Conservation (phyloP, 1,140 invertebrate genomes). For the Elymnias hypermnestra region DNA sequence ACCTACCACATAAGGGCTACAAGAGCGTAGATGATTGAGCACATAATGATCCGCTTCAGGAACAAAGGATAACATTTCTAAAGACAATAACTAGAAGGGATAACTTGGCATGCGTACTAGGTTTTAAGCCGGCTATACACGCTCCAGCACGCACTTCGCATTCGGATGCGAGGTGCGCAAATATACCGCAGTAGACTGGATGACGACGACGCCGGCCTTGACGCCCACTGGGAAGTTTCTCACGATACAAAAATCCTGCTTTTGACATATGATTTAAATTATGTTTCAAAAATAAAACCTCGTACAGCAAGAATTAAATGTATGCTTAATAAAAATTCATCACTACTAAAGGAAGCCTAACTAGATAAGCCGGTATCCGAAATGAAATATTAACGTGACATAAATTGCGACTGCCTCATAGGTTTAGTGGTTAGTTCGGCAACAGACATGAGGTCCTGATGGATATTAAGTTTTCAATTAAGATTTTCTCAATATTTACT, state of each 20-base stretch:
- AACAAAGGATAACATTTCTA: constrained; percentile 65
- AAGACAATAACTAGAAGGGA: constrained; percentile 60
- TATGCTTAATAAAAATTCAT: too few species aligned
- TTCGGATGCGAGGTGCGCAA: constrained; percentile 45
- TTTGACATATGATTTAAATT: constrained; percentile 3
- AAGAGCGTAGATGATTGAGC: constrained; percentile 34
- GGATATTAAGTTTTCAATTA: too few species aligned
- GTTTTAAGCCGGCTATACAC: constrained; percentile 42
- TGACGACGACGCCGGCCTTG: constrained; percentile 52
- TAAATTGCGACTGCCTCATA: too few species aligned
- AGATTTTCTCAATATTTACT: too few species aligned
- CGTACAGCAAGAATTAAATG: neutral
- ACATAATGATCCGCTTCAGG: constrained; percentile 51
- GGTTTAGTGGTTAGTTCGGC: too few species aligned
- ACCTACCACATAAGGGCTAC: constrained; percentile 36
- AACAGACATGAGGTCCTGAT: too few species aligned
- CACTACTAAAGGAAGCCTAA: neutral
- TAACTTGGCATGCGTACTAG: constrained; percentile 45
- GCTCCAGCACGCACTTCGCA: constrained; percentile 38
- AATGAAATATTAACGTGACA: too few species aligned
- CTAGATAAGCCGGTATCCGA: too few species aligned
- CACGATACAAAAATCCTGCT: constrained; percentile 15
- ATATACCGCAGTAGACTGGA: constrained; percentile 53
- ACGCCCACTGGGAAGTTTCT: constrained; percentile 28
- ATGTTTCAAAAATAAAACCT: too few species aligned